phyloP scores from a whole-genome alignment of 2,797 vertebrate species.

The Ctenochaetus hawaiiensis region DNA sequence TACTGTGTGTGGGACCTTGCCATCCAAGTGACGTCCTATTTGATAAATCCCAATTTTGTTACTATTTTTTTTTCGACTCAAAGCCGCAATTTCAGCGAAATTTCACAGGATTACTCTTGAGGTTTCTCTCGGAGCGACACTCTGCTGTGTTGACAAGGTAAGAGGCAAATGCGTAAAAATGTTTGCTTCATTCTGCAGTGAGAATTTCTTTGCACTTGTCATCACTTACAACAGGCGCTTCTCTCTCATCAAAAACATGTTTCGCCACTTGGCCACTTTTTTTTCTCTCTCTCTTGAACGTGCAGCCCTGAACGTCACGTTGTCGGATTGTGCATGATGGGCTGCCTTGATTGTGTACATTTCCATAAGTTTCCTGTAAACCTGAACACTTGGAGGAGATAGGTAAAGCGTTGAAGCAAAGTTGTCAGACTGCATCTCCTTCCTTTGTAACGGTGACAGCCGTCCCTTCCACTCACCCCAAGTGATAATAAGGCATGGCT shows the following conservation, averaged over 20 bases:
- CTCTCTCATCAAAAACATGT: slow-evolving; percentile 8
- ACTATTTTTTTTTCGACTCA: slow-evolving; percentile 10
- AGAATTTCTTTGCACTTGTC: slow-evolving; percentile 51
- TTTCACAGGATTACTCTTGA: slow-evolving; percentile 63
- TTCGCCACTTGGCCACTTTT: slow-evolving; percentile 19
- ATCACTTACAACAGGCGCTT: slow-evolving; percentile 24
- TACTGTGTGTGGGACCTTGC: slow-evolving; percentile 69
- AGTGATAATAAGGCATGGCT: slow-evolving; percentile 55
- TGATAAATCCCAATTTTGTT: slow-evolving; percentile 38
- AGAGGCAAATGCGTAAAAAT: slow-evolving; percentile 67
- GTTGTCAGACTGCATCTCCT: slow-evolving; percentile 41
- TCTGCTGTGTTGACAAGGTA: slow-evolving; percentile 62
- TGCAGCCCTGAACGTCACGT: not conserved
- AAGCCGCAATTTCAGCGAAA: slow-evolving; percentile 26
- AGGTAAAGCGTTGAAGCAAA: slow-evolving; percentile 25
- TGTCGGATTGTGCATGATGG: slow-evolving; percentile 5
- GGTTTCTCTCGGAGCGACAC: slow-evolving; percentile 27
- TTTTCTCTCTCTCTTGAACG: not conserved
- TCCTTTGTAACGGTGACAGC: slow-evolving; percentile 13
- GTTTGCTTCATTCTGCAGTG: slow-evolving; percentile 54
- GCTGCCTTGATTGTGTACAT: slow-evolving; percentile 9
- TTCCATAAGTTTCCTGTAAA: slow-evolving; percentile 54
- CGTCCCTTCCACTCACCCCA: slow-evolving; percentile 27
- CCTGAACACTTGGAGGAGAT: not conserved
- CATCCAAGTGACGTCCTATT: slow-evolving; percentile 58